A percentile compares a stretch with the other conserved stretches of the same genome.
Conservation (phyloP, 2,888 invertebrate species). For the Venusia cambrica region DNA sequence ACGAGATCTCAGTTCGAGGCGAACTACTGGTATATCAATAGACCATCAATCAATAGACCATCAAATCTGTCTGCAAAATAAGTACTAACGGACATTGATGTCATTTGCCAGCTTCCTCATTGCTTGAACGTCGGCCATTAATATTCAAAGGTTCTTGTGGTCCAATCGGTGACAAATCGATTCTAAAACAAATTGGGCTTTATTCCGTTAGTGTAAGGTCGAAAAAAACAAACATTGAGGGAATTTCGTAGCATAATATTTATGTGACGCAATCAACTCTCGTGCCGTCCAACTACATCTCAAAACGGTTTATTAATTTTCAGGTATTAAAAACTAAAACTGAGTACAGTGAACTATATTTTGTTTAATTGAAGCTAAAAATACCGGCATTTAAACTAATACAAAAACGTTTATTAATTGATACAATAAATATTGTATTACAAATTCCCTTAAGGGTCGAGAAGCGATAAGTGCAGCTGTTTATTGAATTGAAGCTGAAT, state of each 20-base stretch:
- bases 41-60: no score
- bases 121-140: slow-evolving; percentile 51
- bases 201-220: slow-evolving; percentile 25
- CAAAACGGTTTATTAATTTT: slow-evolving; percentile 62
- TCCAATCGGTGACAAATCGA: slow-evolving; percentile 52
- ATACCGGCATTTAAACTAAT: no score
- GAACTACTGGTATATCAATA: no score
- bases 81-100: slow-evolving; percentile 19
- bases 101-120: slow-evolving; percentile 27
- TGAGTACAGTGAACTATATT: slow-evolving; percentile 48
- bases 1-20: no score
- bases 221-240: slow-evolving; percentile 17
- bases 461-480: no score
- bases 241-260: slow-evolving; percentile 30
- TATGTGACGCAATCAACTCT: slow-evolving; percentile 53
- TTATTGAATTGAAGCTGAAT: no score
- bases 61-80: no score
- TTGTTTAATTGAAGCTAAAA: slow-evolving; percentile 31
- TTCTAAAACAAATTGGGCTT: slow-evolving; percentile 21
- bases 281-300: slow-evolving; percentile 63
- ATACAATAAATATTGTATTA: no score
- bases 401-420: no score
- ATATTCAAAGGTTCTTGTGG: slow-evolving; percentile 60
- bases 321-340: no score
- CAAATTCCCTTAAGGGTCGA: no score